These are phyloP conservation scores for Pelosia muscerda DNA, from an alignment of 2,888 invertebrate genomes.

Conservation along the genomic window DNA sequence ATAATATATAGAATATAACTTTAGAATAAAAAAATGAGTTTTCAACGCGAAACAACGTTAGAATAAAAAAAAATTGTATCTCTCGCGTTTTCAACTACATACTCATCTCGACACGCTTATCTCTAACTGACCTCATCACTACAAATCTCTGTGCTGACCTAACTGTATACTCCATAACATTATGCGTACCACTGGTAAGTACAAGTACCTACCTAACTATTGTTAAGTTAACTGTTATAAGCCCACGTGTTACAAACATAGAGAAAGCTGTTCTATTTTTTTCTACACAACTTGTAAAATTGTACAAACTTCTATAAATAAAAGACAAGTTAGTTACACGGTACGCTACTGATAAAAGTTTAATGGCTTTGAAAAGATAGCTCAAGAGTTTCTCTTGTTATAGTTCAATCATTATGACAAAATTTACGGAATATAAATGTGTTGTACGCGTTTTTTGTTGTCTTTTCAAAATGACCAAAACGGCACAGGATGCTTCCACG, in stretches of 20 bases:
- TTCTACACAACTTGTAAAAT: neutral
- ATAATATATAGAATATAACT: too few species aligned
- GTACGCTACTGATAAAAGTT: neutral
- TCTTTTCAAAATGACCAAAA: too few species aligned
- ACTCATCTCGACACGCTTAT: conserved; percentile 11
- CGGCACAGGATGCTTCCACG: too few species aligned
- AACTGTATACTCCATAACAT: conserved; percentile 49
- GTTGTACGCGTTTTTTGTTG: too few species aligned
- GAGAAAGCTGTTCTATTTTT: conserved; percentile 18
- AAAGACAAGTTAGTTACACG: neutral
- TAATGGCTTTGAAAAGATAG: neutral
- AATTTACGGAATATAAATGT: too few species aligned
- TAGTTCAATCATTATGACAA: too few species aligned
- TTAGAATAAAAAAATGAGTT: too few species aligned
- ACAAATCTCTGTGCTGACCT: conserved; percentile 42
- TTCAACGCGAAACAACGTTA: too few species aligned
- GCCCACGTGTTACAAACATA: conserved; percentile 35
- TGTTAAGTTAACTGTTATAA: conserved; percentile 53
- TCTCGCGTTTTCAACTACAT: neutral
- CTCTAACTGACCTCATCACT: conserved; percentile 27
- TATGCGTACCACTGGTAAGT: conserved; percentile 37
- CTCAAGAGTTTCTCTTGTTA: neutral
- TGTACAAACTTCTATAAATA: neutral
- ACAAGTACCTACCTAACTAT: conserved; percentile 46
- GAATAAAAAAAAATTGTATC: neutral